Base-by-base conservation (phyloP, 2,797 vertebrate species). In the Molossus alvarezi region DNA sequence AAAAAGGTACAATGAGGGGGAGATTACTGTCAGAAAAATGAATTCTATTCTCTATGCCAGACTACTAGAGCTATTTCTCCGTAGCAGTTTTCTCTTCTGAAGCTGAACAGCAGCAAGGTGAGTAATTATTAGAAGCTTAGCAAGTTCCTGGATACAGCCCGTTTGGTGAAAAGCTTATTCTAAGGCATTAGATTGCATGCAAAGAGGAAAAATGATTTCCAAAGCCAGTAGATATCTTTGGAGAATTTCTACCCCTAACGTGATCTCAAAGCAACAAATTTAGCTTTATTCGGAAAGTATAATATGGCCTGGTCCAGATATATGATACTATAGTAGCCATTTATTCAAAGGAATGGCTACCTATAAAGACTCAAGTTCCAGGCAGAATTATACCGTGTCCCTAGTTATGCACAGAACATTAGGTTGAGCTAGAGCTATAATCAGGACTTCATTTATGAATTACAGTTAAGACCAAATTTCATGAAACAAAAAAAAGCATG, bases 71-170 rank as follows among this genome's bases (percentile, higher is more conserved):
- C 77, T 96, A 69, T 96, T 97, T 98, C 96, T 95, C 94, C 93
- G 97, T 86, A 91, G 91, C 25, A 90, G 60, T 93, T 97, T 96
- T 98, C 85, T 97, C 95, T 80, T 95, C 92, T 96, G 95, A 96
- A 96, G 92, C 91, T 96, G 85, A 98, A 37, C 64, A 95, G 37
- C 53, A 83, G 29, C 12, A 88, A 97, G 90, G 93, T 96, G 94
- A 98, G 90, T 97, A 96, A 97, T 98, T 97, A 97, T 95, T 94
- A 76, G 89, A 94, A 60, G 77, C 97, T 81, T 96, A 98, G 97
- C 90, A 92, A 93, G 89, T 69, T 98, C 20, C 96, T 95, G 93
- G 92, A 95, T 94, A 60, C 77, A 95, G 60, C 41, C 13, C 23
- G 12, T 13, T 72, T 73, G 84, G 93, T 84, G 72, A 98, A 96